Conservation (phyloP, 2,888 invertebrate genomes). For the Drosophila lutescens region DNA sequence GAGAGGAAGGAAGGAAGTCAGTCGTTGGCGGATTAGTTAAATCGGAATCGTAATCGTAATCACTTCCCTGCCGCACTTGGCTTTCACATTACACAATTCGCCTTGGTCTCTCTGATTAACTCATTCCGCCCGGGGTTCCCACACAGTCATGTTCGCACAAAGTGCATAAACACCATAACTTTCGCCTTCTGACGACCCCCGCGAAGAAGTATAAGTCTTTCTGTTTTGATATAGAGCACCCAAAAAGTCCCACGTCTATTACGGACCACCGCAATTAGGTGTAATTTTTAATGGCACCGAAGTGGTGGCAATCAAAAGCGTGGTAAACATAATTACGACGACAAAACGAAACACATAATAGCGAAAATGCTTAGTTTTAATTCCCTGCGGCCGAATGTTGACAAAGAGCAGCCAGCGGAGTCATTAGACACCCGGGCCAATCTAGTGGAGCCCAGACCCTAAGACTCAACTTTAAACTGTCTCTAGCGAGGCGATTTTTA, state of each 20-base stretch:
- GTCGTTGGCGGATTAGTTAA: constrained; percentile 12
- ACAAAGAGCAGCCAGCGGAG: constrained; percentile 30
- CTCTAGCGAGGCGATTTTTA: constrained; percentile 55
- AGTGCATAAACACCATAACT: constrained; percentile 14
- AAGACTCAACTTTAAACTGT: constrained; percentile 63
- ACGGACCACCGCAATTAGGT: constrained; percentile 47
- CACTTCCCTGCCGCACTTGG: constrained; percentile 4
- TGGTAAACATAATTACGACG: constrained; percentile 46
- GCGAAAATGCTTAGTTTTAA: constrained; percentile 38
- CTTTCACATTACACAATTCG: constrained; percentile 44
- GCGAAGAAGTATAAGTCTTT: not conserved
- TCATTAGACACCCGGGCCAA: constrained; percentile 30
- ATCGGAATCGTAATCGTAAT: not conserved
- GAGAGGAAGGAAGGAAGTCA: not conserved
- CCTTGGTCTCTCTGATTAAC: constrained; percentile 31
- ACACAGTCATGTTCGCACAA: constrained; percentile 4
- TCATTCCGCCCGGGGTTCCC: constrained; percentile 39
- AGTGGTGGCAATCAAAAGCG: constrained; percentile 47
- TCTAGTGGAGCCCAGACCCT: constrained; percentile 22
- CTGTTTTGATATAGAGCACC: constrained; percentile 1
- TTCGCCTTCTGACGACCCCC: constrained; percentile 1
- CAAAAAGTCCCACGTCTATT: constrained; percentile 47
- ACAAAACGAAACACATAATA: constrained; percentile 48
- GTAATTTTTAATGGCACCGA: constrained; percentile 39
- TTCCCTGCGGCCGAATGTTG: constrained; percentile 19